Evolutionary conservation across 2,888 invertebrate genomes (phyloP).

Genomic region (Mechanitis mazaeus): DNA sequence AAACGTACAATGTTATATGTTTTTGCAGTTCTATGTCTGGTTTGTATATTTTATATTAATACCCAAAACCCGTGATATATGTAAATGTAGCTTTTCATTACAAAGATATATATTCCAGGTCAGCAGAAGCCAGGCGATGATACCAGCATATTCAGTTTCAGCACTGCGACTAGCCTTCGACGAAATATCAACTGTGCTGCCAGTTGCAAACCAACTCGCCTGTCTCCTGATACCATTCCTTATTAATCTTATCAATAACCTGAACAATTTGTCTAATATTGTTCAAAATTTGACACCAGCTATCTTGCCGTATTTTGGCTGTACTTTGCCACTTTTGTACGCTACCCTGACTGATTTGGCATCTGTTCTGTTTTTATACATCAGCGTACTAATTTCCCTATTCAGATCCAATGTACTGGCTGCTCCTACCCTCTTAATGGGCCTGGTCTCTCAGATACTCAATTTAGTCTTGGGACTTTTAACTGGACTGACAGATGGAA

Average conservation of each 20-base stretch:
- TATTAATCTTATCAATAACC: slow-evolving; percentile 63
- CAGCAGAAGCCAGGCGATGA: slow-evolving; percentile 55
- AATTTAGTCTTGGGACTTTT: slow-evolving; percentile 57
- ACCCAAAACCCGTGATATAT: neutral
- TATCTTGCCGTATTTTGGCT: slow-evolving; percentile 63
- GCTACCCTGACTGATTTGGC: slow-evolving; percentile 66
- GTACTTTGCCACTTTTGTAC: slow-evolving; percentile 60
- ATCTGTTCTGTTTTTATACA: slow-evolving; percentile 63
- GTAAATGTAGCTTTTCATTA: neutral
- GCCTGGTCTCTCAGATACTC: slow-evolving; percentile 50
- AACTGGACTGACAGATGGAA: slow-evolving; percentile 57
- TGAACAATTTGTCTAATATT: slow-evolving; percentile 66
- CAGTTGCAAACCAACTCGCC: slow-evolving; percentile 62
- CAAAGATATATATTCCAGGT: slow-evolving; percentile 39
- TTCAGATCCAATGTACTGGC: slow-evolving; percentile 63
- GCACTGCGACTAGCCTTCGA: slow-evolving; percentile 64
- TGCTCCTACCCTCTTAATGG: slow-evolving; percentile 56
- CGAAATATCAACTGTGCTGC: slow-evolving; percentile 60
- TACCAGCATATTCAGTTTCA: slow-evolving; percentile 64
- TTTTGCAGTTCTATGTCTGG: slow-evolving; percentile 37
- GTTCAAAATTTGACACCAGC: slow-evolving; percentile 68
- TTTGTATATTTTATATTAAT: slow-evolving; percentile 32
- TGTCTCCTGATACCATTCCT: slow-evolving; percentile 62
- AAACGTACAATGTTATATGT: slow-evolving; percentile 27
- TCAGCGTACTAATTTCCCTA: slow-evolving; percentile 62